Percentiles rank a stretch among this genome's conserved stretches.
phyloP scores from a whole-genome alignment of 2,888 invertebrate genomes.

The Dasysyrphus albostriatus region DNA sequence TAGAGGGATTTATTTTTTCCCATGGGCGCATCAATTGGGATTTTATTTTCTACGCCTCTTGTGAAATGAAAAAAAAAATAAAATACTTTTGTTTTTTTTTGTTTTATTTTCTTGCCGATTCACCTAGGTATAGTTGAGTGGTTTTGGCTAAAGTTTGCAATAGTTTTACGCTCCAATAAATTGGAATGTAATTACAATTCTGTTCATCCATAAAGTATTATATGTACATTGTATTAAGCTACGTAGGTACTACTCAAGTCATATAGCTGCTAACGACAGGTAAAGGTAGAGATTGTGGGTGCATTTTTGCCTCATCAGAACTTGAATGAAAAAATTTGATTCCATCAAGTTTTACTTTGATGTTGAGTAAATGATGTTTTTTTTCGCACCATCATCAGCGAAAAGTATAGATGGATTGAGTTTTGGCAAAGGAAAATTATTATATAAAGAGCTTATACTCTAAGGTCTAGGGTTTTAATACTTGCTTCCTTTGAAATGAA shows the following conservation, averaged over 20 bases:
- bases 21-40: constrained; percentile 25
- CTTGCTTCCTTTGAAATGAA: not conserved
- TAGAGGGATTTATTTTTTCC: not conserved
- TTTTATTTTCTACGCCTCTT: constrained; percentile 20
- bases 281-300: not conserved
- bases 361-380: not conserved
- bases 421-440: not conserved
- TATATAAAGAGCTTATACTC: not conserved
- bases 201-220: constrained; percentile 17
- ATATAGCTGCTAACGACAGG: constrained; percentile 9
- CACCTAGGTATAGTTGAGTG: constrained; percentile 58
- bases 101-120: constrained; percentile 27
- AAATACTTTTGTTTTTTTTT: not conserved
- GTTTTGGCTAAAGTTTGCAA: constrained; percentile 34
- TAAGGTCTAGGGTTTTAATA: not conserved
- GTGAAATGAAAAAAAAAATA: constrained; percentile 2
- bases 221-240: not conserved
- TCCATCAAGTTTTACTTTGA: constrained; percentile 2
- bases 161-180: constrained; percentile 64
- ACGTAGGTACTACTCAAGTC: not conserved
- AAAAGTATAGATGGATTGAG: not conserved
- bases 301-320: constrained; percentile 5
- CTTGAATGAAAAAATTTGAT: not conserved
- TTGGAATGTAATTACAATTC: constrained; percentile 43
- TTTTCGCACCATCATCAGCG: not conserved